phyloP scores from a whole-genome alignment of 2,888 invertebrate species.

The Mycalesis mineus region DNA sequence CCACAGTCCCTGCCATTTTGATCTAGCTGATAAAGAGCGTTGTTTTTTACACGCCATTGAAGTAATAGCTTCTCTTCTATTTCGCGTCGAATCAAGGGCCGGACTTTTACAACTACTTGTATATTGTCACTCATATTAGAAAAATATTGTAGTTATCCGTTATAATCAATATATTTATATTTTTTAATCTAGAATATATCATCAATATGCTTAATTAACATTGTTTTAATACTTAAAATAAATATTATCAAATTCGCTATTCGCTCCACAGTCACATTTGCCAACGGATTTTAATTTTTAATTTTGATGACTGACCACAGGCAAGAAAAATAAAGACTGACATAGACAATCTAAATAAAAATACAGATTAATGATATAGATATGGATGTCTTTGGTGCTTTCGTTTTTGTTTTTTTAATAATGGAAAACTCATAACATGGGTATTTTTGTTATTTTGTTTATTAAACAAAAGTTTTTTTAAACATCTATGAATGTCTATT shows the following conservation, averaged over 20 bases:
- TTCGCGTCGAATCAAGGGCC: slow-evolving; percentile 83
- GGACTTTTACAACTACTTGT: slow-evolving; percentile 86
- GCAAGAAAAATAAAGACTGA: no score
- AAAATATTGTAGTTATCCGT: neutral
- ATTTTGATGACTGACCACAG: neutral
- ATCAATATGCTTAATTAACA: slow-evolving; percentile 2
- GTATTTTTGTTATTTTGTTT: no score
- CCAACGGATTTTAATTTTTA: slow-evolving; percentile 33
- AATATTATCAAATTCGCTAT: neutral
- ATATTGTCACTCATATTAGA: slow-evolving; percentile 84
- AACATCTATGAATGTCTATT: no score
- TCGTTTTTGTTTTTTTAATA: no score
- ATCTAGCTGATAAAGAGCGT: slow-evolving; percentile 79
- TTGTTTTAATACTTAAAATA: neutral
- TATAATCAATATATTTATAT: neutral
- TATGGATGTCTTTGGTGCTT: no score
- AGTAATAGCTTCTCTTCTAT: slow-evolving; percentile 73
- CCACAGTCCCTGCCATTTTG: slow-evolving; percentile 62
- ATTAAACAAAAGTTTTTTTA: no score
- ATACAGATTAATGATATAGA: no score
- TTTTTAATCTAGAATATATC: slow-evolving; percentile 11
- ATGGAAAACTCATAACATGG: no score
- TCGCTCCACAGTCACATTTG: neutral
- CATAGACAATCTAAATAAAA: neutral
- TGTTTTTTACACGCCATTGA: slow-evolving; percentile 80